Conservation (phyloP, 2,888 invertebrate species). For the Unio delphinus region DNA sequence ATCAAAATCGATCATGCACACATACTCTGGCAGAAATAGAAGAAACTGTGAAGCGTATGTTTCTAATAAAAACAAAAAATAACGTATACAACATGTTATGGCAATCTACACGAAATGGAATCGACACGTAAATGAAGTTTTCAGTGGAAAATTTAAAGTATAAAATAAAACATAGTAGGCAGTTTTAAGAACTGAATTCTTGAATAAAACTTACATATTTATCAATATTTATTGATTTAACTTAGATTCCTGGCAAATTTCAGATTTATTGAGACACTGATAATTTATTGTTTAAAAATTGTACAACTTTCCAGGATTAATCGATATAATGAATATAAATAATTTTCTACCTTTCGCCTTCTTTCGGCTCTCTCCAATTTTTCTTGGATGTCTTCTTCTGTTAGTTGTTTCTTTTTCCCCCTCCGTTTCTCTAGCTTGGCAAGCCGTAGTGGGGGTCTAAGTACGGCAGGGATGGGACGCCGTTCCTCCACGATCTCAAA, state of each 20-base stretch:
- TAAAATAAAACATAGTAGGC: no score
- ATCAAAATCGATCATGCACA: neutral
- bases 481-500: constrained; percentile 59
- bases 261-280: no score
- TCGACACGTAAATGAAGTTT: no score
- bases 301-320: neutral
- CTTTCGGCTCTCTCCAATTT: constrained; percentile 63
- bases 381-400: constrained; percentile 63
- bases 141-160: no score
- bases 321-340: constrained; percentile 10
- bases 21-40: neutral
- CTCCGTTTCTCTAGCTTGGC: constrained; percentile 60
- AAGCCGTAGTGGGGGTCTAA: constrained; percentile 57
- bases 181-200: no score
- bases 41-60: neutral
- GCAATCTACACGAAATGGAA: no score
- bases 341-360: constrained; percentile 56
- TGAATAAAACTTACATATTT: no score
- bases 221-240: no score
- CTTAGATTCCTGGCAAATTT: no score
- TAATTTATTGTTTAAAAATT: no score
- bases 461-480: constrained; percentile 18
- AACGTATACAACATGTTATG: no score
- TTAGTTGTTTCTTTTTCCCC: constrained; percentile 59
- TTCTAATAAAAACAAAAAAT: no score